Base-by-base conservation (phyloP, 2,113 vertebrate genomes). In the Cynopterus brachyotis region DNA sequence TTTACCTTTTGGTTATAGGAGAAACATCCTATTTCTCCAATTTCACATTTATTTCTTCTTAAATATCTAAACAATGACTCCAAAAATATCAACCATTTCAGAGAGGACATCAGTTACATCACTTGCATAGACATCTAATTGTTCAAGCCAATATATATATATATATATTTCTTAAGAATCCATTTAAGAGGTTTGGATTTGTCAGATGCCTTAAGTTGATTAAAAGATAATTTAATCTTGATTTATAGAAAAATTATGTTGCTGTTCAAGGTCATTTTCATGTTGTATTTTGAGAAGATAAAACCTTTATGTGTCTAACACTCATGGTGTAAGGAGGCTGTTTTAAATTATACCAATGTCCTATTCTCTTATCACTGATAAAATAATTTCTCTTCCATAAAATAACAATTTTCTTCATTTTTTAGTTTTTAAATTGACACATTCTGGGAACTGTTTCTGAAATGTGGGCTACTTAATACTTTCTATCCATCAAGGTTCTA, bases 201-300 rank as follows among this genome's bases (percentile, higher is more conserved):
- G 66, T 76, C 64, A 91, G 55, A 37, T 90, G 5, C 3, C n/a
- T 50, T 88, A 50, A 45, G 2, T 0, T 66, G 90, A 47, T 81
- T 96, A 87, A 92, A 81, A 40, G 32, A 73, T 9, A 88, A 70
- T 94, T 88, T 87, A 94, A 87, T 96, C 84, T 90, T 79, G 26
- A 96, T 2, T 80, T 83, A 62, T 32, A 82, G 62, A 96, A 62
- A 78, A 89, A 91, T 57, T 12, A 73, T 94, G n/a, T 86, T 89
- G 10, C 59, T n/a, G 4, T 22, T 28, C 37, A 70, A 47, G 15
- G 50, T 84, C 53, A 83, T 87, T 93, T 95, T 84, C 32, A 64
- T 92, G 20, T 83, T 88, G 13, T 42, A 22, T 73, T 64, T 88
- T 5, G 83, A 92, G 28, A 89, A 42, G 11, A 93, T 91, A 91